Evolutionary conservation across 2,888 invertebrate species (phyloP).

Genomic region (Harpalus rubripes): DNA sequence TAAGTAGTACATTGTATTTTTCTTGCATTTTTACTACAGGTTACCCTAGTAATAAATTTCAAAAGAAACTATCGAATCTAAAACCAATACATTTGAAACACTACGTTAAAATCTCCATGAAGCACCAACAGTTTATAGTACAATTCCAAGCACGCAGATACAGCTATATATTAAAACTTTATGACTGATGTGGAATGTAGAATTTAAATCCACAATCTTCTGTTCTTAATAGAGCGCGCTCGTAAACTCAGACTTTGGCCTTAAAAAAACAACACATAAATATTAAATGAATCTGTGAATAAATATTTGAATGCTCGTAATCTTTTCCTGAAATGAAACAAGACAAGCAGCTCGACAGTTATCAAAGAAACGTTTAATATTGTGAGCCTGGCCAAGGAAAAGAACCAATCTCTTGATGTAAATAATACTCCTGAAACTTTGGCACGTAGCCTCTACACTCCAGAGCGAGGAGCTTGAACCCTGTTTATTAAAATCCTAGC

Average conservation of each 20-base stretch:
- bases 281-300: background rate
- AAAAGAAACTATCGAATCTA: too few species aligned
- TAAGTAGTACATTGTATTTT: too few species aligned
- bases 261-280: background rate
- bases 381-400: conserved; percentile 25
- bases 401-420: conserved; percentile 34
- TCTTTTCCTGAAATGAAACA: conserved; percentile 15
- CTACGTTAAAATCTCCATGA: too few species aligned
- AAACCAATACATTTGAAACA: too few species aligned
- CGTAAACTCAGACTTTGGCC: background rate
- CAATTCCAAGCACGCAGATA: background rate
- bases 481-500: conserved; percentile 29
- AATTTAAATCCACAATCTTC: background rate
- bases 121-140: too few species aligned
- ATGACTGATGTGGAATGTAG: background rate
- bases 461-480: conserved; percentile 6
- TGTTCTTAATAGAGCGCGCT: background rate
- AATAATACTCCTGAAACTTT: conserved; percentile 1
- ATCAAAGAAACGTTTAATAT: conserved; percentile 35
- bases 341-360: conserved; percentile 23
- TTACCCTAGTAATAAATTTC: too few species aligned
- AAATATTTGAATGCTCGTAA: background rate
- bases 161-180: background rate
- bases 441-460: conserved; percentile 4
- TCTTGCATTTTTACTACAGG: too few species aligned